Evolutionary conservation across 2,797 vertebrate species (phyloP), one percentile per base, ranked within the genome.

Genomic region (Scomberomorus guttatus): DNA sequence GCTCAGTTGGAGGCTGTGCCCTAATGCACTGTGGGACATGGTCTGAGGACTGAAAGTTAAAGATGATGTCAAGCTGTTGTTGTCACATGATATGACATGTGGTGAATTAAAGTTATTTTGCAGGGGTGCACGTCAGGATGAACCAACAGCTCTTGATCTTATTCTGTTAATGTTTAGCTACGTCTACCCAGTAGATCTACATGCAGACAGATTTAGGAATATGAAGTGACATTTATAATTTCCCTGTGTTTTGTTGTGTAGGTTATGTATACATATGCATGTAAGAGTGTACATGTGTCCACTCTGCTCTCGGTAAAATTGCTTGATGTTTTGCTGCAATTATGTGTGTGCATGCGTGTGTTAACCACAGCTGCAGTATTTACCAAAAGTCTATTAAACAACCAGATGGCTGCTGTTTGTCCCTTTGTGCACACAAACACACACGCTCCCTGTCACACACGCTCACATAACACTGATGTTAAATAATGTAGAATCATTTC

Each of bases 321-420:
- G 60, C 52, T 61, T 67, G 7, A 56, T 63, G 65, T 63, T 51
- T 14, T 37, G 6, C 54, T 75, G 52, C 32, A 77, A 64, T 67
- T 57, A 58, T 48, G 68, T 52, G 54, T 80, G 59, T 63, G 34
- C 42, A 22, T 64, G 50, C 65, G 32, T 32, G 44, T 55, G 56
- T 67, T 74, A 44, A 46, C 22, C 59, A 77, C 66, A 76, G 60
- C 79, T 89, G 79, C 71, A 52, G 60, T 51, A 39, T 77, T 85
- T 76, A 74, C 66, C 52, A 50, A 77, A 74, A 68, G 72, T 83
- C 72, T 77, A 77, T 83, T 77, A 57, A 63, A 75, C 46, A 58
- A 72, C 22, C 80, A 88, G 78, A 81, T 82, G 79, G 86, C 80
- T 50, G 66, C 58, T 55, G 55, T 68, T 83, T 77, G 72, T 73